Conservation (phyloP, 1,140 invertebrate genomes). For the Solen grandis region DNA sequence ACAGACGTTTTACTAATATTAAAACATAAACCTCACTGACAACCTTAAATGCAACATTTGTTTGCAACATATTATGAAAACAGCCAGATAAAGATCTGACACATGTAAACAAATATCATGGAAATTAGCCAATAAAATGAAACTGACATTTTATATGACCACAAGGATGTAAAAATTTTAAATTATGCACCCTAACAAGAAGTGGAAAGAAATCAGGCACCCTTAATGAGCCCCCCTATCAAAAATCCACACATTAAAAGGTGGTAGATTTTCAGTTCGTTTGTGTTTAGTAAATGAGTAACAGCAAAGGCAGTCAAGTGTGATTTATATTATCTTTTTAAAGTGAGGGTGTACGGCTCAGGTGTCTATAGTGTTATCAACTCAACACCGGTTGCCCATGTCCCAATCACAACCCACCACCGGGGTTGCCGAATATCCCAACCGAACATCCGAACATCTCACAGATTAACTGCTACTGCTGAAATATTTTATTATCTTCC, state of each 20-base stretch:
- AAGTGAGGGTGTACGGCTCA: conserved; percentile 5
- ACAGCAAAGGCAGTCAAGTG: conserved; percentile 18
- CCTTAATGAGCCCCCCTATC: background rate
- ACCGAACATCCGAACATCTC: conserved; percentile 7
- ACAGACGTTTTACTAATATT: too few relatives aligned
- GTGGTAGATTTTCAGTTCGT: conserved; percentile 33
- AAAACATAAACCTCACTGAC: too few relatives aligned
- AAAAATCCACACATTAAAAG: background rate
- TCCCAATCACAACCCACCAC: too few relatives aligned
- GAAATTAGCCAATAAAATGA: too few relatives aligned
- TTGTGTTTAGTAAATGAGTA: conserved; percentile 37
- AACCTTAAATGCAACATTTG: too few relatives aligned
- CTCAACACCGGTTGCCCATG: too few relatives aligned
- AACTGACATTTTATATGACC: background rate
- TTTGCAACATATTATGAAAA: too few relatives aligned
- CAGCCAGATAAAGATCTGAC: too few relatives aligned
- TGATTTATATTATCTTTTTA: conserved; percentile 36
- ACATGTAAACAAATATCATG: too few relatives aligned
- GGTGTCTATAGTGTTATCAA: conserved; percentile 27
- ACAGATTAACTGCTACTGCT: conserved; percentile 10
- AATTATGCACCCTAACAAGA: background rate
- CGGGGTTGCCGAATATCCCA: too few relatives aligned
- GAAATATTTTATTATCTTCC: conserved; percentile 22
- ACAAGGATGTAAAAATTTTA: background rate
- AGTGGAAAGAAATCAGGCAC: background rate